phyloP scores from a whole-genome alignment of 2,888 invertebrate species.

The Steromphala cineraria region DNA sequence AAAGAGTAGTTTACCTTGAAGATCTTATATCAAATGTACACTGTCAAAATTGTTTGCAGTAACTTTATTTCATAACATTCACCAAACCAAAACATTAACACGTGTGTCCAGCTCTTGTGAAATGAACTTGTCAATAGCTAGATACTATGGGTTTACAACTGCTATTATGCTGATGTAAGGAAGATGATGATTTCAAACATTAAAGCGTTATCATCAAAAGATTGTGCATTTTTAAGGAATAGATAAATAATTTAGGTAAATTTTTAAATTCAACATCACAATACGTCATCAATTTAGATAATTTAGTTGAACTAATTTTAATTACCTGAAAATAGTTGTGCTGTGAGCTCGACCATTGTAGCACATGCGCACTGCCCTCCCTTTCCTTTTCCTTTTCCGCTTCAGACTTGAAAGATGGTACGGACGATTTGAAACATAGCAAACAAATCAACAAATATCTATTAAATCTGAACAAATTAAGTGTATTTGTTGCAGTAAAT shows the following conservation, averaged over 20 bases:
- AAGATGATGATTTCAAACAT: too few relatives aligned
- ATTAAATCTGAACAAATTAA: background rate
- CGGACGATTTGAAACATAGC: background rate
- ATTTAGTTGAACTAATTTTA: background rate
- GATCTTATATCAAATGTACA: too few relatives aligned
- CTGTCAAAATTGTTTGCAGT: too few relatives aligned
- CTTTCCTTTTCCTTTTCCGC: constrained; percentile 8
- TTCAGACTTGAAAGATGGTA: background rate
- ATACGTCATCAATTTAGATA: too few relatives aligned
- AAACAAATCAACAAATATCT: background rate
- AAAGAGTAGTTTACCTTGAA: too few relatives aligned
- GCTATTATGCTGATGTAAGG: background rate
- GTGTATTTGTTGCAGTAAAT: too few relatives aligned
- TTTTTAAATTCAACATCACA: too few relatives aligned
- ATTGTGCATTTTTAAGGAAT: too few relatives aligned
- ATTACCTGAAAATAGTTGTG: background rate
- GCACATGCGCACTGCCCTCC: background rate
- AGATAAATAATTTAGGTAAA: too few relatives aligned
- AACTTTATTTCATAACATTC: too few relatives aligned
- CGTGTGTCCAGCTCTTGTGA: constrained; percentile 8
- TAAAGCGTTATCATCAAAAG: too few relatives aligned
- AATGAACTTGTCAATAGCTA: background rate
- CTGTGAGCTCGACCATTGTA: background rate
- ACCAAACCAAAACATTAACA: background rate
- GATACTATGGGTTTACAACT: background rate